Base-by-base conservation (phyloP, 2,797 vertebrate species). In the Hippopotamyrus pictus region DNA sequence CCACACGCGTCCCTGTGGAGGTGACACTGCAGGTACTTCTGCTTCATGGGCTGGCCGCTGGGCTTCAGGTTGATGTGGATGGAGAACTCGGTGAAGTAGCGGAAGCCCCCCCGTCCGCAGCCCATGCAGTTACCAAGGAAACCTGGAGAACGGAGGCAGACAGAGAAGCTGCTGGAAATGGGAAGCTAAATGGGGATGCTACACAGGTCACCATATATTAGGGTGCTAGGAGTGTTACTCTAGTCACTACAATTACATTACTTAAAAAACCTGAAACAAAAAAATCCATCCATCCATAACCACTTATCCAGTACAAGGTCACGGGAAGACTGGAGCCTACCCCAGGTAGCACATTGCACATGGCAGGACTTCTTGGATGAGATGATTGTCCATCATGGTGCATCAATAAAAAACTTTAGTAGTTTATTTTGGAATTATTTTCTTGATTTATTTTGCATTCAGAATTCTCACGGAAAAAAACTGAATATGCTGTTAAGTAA, bases 31-130 rank as follows among this genome's bases (percentile, higher is more conserved):
- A 99, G 95, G 95, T 98, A 97, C 95, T 99, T 99, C 96, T 99
- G 98, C 94, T 99, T 99, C 95, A 99, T 99, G 90, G 99, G 98
- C 95, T 99, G 98, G 2, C 97, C 97, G 93, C 95, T 97, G 93
- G 99, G 94, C 94, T 98, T 99, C 91, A 99, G 97, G 93, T 99
- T 99, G 91, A 99, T 99, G 94, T 99, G 99, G 94, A 97, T 97
- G 93, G 98, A 98, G 93, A 99, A 99, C 92, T 99, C 99, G 0
- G 98, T 99, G 95, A 99, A 99, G 94, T 99, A 99, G 88, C 98
- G 98, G 93, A 99, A 99, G 57, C 98, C 98, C 92, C 98, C 98
- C 93, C 97, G 97, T 90, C 98, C 98, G 90, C 99, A 99, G 93
- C 98, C 99, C 90, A 99, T 95, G 44, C 98, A 99, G 92, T 98